A percentile compares a stretch with the other conserved stretches of the same genome.
Evolutionary conservation across 2,113 vertebrate genomes (phyloP).

Genomic region (Mastomys coucha): DNA sequence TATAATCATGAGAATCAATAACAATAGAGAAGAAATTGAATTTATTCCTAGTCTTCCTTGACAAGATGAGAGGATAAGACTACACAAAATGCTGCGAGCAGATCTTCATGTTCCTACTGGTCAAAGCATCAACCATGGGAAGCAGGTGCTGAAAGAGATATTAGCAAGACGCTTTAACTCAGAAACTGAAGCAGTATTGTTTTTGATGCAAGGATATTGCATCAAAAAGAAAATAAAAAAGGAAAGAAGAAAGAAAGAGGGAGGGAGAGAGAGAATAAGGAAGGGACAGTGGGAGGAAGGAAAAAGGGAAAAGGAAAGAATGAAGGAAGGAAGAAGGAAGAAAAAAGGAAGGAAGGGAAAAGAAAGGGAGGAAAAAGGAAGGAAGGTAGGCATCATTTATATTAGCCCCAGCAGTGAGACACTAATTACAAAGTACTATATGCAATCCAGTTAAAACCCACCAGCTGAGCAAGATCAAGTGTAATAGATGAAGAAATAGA

Average conservation of each 20-base stretch:
- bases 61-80: background rate
- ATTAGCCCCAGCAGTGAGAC: background rate
- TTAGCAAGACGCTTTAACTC: background rate
- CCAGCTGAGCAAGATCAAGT: background rate
- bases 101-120: background rate
- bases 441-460: background rate
- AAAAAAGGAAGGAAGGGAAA: too few relatives aligned
- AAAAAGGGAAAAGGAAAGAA: too few relatives aligned
- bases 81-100: background rate
- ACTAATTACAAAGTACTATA: background rate
- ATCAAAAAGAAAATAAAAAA: background rate
- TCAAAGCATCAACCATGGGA: background rate
- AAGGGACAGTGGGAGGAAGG: background rate
- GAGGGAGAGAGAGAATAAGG: too few relatives aligned
- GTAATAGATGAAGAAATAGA: background rate
- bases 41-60: background rate
- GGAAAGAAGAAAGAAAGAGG: background rate
- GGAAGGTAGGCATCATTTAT: background rate
- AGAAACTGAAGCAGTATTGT: background rate
- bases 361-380: accelerated
- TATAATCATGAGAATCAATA: background rate
- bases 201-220: conserved; percentile 13
- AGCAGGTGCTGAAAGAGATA: background rate
- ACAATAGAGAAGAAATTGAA: background rate
- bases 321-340: background rate